These are phyloP conservation scores for Acinonyx jubatus DNA, from an alignment of 2,113 vertebrate species.

Conservation along the genomic window DNA sequence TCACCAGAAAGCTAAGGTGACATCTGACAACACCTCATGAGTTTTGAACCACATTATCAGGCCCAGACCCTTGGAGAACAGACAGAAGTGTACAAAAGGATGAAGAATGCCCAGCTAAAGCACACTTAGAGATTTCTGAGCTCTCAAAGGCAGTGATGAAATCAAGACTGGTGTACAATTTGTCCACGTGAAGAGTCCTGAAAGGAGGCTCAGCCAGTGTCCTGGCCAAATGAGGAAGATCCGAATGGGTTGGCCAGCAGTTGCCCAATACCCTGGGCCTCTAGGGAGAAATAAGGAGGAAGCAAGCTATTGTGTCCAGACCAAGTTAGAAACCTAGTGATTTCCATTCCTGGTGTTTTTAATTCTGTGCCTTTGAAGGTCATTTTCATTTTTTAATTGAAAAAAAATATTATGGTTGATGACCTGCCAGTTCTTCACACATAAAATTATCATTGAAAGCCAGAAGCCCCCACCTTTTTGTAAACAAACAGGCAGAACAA, in stretches of 20 bases:
- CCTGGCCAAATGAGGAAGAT: slow-evolving; percentile 65
- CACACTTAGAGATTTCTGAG: background rate
- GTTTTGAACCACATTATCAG: background rate
- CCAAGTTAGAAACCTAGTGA: slow-evolving; percentile 50
- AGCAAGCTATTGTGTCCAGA: slow-evolving; percentile 63
- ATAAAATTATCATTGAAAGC: background rate
- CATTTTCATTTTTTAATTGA: slow-evolving; percentile 67
- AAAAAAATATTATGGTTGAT: slow-evolving; percentile 56
- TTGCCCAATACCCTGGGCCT: slow-evolving; percentile 65
- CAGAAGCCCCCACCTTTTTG: background rate
- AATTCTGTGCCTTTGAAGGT: slow-evolving; percentile 71
- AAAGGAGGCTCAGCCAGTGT: background rate
- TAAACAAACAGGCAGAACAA: slow-evolving; percentile 26
- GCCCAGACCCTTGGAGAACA: background rate
- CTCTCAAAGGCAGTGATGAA: background rate
- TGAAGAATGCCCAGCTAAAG: background rate
- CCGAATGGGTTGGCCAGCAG: background rate
- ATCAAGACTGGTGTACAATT: background rate
- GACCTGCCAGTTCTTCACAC: slow-evolving; percentile 60
- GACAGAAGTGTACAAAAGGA: background rate
- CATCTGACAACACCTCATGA: background rate
- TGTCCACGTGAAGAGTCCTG: slow-evolving; percentile 23
- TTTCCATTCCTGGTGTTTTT: slow-evolving; percentile 68
- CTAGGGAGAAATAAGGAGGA: slow-evolving; percentile 68
- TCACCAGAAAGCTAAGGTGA: background rate